Conservation (phyloP, 2,113 vertebrate species). For the Pollimyrus isidori region DNA sequence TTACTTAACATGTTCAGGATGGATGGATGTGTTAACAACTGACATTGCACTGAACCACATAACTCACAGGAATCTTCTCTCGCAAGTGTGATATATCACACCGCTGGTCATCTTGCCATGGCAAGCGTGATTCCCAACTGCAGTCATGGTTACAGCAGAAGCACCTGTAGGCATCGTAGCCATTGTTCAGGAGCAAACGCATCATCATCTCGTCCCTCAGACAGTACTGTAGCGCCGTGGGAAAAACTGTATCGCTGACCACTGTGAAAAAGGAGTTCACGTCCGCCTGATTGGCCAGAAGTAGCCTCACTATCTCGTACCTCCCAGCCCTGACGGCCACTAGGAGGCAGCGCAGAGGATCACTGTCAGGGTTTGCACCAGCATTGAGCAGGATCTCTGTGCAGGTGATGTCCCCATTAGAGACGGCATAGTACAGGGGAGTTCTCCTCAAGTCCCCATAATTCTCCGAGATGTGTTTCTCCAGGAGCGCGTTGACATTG, state of each 20-base stretch:
- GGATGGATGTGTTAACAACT: background rate
- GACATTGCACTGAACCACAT: background rate
- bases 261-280: conserved; percentile 78
- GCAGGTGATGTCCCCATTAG: conserved; percentile 69
- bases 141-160: conserved; percentile 71
- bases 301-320: conserved; percentile 69
- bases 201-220: conserved; percentile 80
- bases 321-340: conserved; percentile 71
- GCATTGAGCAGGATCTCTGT: conserved; percentile 63
- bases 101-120: conserved; percentile 50
- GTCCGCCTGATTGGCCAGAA: conserved; percentile 65
- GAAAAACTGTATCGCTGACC: conserved; percentile 73
- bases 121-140: conserved; percentile 54
- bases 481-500: conserved; percentile 67
- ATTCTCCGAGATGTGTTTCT: conserved; percentile 63
- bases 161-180: conserved; percentile 69
- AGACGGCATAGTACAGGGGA: conserved; percentile 69
- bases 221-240: conserved; percentile 78
- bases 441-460: conserved; percentile 69
- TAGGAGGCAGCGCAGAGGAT: conserved; percentile 77
- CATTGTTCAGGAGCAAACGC: conserved; percentile 72
- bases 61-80: conserved; percentile 50
- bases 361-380: conserved; percentile 67
- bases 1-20: background rate
- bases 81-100: conserved; percentile 9